Evolutionary conservation across 2,113 vertebrate species (phyloP), one percentile per base, ranked within the genome.

Genomic region (Ifrita kowaldi): DNA sequence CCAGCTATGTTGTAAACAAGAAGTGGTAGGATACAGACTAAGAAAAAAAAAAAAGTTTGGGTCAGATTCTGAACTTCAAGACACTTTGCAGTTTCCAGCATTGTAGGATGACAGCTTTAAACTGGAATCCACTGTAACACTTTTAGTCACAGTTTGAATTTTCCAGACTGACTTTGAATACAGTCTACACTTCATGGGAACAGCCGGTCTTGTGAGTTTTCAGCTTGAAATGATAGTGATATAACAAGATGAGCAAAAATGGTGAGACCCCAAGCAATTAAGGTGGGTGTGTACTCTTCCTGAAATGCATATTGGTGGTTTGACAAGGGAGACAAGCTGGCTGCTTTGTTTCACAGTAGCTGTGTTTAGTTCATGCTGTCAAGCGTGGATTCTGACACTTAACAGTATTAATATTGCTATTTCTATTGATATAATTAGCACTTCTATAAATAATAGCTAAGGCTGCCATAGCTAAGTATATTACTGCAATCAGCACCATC

Each of bases 401-500:
- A 95, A 84, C 96, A 98, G 97, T 97, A 98, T 98, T 97, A 98
- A 97, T 98, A 98, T 97, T 98, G 97, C 97, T 98, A 98, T 98
- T 98, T 98, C 97, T 98, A 98, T 97, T 98, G 97, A 98, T 98
- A 98, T 98, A 98, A 98, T 98, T 98, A 98, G 95, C 95, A 96
- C 89, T 87, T 96, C 97, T 98, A 98, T 97, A 98, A 98, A 98
- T 98, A 98, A 97, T 96, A 96, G 85, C 95, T 96, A 92, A 76
- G 95, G 91, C 94, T 97, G 96, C 91, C 96, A 97, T 97, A 96
- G 97, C 95, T 97, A 98, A 97, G 95, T 96, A 95, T 97, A 97
- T 86, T 85, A 82, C 95, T 96, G 95, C 78, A 96, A 96, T 96
- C 87, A 96, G 90, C 89, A 97, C 92, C 90, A 95, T 96, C 95